phyloP scores from a whole-genome alignment of 2,888 invertebrate species.

The Spodoptera picta region DNA sequence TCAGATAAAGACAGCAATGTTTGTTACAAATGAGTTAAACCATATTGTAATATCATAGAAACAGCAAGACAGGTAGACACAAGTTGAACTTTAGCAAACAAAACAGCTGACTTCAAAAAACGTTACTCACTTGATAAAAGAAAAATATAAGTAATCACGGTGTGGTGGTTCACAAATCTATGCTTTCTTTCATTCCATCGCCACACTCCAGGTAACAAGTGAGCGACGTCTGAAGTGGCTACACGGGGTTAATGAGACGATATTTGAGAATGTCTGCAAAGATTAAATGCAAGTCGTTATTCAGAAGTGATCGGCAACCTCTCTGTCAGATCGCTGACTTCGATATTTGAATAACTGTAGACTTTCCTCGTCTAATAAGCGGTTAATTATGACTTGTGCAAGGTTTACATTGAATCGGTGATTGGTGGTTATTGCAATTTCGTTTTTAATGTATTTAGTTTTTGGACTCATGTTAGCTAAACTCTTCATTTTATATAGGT shows the following conservation, averaged over 20 bases:
- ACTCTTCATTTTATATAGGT: no score
- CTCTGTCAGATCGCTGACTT: conserved; percentile 65
- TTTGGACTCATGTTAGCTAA: neutral
- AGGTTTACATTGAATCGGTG: conserved; percentile 18
- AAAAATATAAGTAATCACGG: conserved; percentile 38
- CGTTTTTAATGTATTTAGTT: neutral
- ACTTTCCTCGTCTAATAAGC: conserved; percentile 39
- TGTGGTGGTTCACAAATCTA: conserved; percentile 63
- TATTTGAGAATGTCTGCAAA: conserved; percentile 84
- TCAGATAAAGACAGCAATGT: no score
- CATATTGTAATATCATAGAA: no score
- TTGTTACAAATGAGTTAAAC: no score
- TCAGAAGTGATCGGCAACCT: conserved; percentile 71
- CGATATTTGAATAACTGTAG: conserved; percentile 62
- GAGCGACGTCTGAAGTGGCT: conserved; percentile 82
- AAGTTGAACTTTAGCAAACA: no score
- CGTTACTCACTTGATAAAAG: conserved; percentile 34
- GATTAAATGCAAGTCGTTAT: conserved; percentile 83
- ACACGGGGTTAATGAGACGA: conserved; percentile 86
- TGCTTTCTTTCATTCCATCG: conserved; percentile 80
- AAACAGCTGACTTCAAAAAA: no score
- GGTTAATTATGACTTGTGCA: conserved; percentile 48
- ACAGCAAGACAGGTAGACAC: no score
- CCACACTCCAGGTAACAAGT: conserved; percentile 83
- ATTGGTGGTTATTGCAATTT: conserved; percentile 18